Conservation (phyloP, 2,797 vertebrate species). For the Periophthalmus magnuspinnatus region DNA sequence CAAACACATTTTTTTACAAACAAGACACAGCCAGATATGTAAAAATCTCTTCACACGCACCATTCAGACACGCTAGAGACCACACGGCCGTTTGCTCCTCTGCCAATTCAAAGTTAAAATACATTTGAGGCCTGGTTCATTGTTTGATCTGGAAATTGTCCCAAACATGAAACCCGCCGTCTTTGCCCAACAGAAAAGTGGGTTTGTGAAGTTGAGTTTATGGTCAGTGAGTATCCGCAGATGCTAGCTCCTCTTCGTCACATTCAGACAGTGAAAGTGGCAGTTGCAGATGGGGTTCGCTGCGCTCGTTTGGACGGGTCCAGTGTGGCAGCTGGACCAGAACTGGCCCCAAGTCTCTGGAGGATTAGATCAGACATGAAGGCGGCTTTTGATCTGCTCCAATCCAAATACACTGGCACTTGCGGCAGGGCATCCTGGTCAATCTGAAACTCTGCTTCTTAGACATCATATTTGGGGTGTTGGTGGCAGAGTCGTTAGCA, state of each 20-base stretch:
- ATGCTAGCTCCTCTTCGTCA: slow-evolving; percentile 16
- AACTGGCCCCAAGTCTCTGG: slow-evolving; percentile 17
- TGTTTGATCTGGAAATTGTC: slow-evolving; percentile 5
- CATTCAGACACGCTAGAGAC: slow-evolving; percentile 41
- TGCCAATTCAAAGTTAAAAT: slow-evolving; percentile 36
- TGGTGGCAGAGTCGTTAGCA: too few relatives aligned
- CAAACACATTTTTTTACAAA: slow-evolving; percentile 17
- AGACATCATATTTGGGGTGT: too few relatives aligned
- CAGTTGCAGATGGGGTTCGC: slow-evolving; percentile 45
- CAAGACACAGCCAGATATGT: slow-evolving; percentile 26
- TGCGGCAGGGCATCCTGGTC: neutral
- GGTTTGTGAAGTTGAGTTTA: slow-evolving; percentile 14
- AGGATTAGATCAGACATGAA: slow-evolving; percentile 23
- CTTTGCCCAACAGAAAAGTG: slow-evolving; percentile 14
- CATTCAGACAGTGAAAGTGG: slow-evolving; percentile 46
- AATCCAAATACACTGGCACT: neutral
- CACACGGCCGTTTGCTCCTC: neutral
- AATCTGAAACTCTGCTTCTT: neutral
- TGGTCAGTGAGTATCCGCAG: slow-evolving; percentile 12
- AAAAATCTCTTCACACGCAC: slow-evolving; percentile 17
- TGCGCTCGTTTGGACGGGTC: slow-evolving; percentile 22
- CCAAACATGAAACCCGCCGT: neutral
- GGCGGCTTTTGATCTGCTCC: slow-evolving; percentile 12
- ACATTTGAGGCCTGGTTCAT: slow-evolving; percentile 4
- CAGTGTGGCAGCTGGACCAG: slow-evolving; percentile 22